These are phyloP conservation scores for Ceratina japonica DNA, from an alignment of 1,140 invertebrate species.

Conservation along the genomic window DNA sequence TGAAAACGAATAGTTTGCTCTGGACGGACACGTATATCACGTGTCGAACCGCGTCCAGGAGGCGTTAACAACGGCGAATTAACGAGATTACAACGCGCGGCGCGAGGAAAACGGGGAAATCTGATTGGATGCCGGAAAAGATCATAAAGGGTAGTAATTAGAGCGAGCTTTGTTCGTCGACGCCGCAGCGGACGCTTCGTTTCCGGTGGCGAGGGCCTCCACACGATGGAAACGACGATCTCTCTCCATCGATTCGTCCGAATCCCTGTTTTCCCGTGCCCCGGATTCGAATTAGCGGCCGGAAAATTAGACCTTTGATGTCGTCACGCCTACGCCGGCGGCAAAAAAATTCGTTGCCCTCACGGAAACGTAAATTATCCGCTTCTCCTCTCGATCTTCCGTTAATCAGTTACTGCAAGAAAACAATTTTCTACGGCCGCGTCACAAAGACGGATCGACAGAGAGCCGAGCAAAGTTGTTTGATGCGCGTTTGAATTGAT, in stretches of 20 bases:
- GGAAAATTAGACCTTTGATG: constrained; percentile 50
- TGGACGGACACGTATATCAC: constrained; percentile 2
- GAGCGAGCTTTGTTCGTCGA: constrained; percentile 71
- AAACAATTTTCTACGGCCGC: background rate
- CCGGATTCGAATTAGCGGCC: constrained; percentile 27
- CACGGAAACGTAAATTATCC: constrained; percentile 21
- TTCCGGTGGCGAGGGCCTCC: constrained; percentile 21
- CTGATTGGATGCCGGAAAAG: constrained; percentile 75
- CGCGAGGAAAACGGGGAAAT: constrained; percentile 73
- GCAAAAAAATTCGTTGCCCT: background rate
- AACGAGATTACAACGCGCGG: constrained; percentile 73
- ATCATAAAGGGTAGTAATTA: constrained; percentile 77
- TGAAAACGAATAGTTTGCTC: background rate
- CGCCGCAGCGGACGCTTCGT: constrained; percentile 45
- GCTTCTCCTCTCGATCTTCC: background rate
- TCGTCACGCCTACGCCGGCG: constrained; percentile 17
- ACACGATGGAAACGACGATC: constrained; percentile 26
- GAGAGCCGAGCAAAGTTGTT: background rate
- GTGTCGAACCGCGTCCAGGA: background rate
- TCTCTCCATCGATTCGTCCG: constrained; percentile 11
- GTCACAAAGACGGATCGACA: background rate
- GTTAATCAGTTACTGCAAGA: background rate
- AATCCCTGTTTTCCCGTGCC: background rate
- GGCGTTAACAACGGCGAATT: constrained; percentile 64
- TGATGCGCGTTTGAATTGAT: too few species aligned